Evolutionary conservation across 1,140 invertebrate species (phyloP).

Genomic region (Pogonognathellus flavescens): DNA sequence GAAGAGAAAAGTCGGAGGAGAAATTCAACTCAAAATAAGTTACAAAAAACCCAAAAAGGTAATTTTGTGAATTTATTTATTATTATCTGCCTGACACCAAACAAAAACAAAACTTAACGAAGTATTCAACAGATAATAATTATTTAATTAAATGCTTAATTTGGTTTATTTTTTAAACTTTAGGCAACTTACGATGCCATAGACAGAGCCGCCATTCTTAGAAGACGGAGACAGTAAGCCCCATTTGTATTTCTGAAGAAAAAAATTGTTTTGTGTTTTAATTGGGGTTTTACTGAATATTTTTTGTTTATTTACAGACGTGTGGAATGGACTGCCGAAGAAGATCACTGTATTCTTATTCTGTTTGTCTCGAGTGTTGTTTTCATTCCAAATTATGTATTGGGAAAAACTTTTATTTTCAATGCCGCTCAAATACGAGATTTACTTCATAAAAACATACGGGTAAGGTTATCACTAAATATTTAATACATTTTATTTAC

Average conservation of each 20-base stretch:
- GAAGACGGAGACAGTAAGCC: slow-evolving; percentile 11
- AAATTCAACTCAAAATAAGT: too few relatives aligned
- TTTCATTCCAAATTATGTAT: slow-evolving; percentile 61
- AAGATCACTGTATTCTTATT: slow-evolving; percentile 54
- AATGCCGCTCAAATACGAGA: slow-evolving; percentile 61
- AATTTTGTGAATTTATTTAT: too few relatives aligned
- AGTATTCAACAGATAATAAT: too few relatives aligned
- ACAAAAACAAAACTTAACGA: too few relatives aligned
- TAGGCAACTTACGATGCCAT: slow-evolving; percentile 5
- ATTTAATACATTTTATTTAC: too few relatives aligned
- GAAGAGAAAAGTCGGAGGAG: too few relatives aligned
- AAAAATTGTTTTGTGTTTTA: too few relatives aligned
- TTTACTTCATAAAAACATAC: slow-evolving; percentile 50
- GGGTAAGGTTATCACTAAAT: slow-evolving; percentile 23
- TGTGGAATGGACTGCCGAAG: slow-evolving; percentile 53
- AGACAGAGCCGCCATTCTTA: slow-evolving; percentile 5
- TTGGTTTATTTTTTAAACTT: too few relatives aligned
- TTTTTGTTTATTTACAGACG: slow-evolving; percentile 25
- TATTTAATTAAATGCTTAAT: too few relatives aligned
- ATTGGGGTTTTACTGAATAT: too few relatives aligned
- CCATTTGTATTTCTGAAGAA: not conserved
- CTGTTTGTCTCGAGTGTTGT: slow-evolving; percentile 58
- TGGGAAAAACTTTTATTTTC: slow-evolving; percentile 56
- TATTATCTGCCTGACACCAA: too few relatives aligned
- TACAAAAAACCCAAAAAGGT: too few relatives aligned